Percentiles rank a stretch among this genome's conserved stretches.
These are phyloP conservation scores for Pseudochirops corinnae DNA, from an alignment of 2,797 vertebrate species.

Conservation along the genomic window DNA sequence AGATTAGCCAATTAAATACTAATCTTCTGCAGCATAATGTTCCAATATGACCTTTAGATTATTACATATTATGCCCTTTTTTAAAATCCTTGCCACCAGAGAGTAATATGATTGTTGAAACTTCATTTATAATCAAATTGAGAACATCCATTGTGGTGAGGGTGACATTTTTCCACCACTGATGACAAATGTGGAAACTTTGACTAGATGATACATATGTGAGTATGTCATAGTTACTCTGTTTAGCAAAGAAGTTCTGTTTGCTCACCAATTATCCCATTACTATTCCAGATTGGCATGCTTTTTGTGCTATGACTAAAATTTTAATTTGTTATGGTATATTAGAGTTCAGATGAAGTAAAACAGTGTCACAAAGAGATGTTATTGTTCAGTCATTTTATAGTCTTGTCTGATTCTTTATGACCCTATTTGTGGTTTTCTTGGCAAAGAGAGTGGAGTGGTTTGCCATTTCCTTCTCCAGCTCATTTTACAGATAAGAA, in stretches of 20 bases:
- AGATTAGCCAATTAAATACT: too few relatives aligned
- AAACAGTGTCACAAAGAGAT: too few relatives aligned
- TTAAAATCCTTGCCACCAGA: conserved; percentile 31
- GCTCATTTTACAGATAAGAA: too few relatives aligned
- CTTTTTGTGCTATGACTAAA: not conserved
- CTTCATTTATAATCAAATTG: conserved; percentile 59
- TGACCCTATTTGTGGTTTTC: too few relatives aligned
- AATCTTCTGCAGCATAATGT: too few relatives aligned
- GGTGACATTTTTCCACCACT: conserved; percentile 52
- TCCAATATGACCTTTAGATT: too few relatives aligned
- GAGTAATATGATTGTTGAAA: conserved; percentile 52
- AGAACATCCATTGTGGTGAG: conserved; percentile 57
- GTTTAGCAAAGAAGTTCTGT: not conserved
- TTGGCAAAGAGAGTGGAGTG: too few relatives aligned
- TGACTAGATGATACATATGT: conserved; percentile 44
- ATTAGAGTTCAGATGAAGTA: not conserved
- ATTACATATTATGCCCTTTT: too few relatives aligned
- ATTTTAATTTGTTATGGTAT: not conserved
- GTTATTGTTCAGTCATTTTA: too few relatives aligned
- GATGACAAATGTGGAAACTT: conserved; percentile 37
- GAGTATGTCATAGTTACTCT: not conserved
- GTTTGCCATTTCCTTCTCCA: too few relatives aligned
- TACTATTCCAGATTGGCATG: not conserved
- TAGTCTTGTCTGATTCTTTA: too few relatives aligned
- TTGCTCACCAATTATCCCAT: not conserved